These are phyloP conservation scores for Triplophysa tibetana DNA, from an alignment of 2,113 vertebrate genomes.

Conservation along the genomic window DNA sequence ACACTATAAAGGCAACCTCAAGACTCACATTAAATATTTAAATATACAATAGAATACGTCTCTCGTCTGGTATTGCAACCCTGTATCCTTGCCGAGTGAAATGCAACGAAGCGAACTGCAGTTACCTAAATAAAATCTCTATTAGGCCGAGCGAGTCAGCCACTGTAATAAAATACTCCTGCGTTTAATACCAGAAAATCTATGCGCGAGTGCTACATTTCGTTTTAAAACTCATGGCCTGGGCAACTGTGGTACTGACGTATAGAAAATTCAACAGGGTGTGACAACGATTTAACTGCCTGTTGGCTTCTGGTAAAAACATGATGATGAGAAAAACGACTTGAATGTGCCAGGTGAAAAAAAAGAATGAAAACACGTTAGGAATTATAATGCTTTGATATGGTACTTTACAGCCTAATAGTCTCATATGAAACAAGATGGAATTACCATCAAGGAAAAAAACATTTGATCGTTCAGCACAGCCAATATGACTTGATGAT, in stretches of 20 bases:
- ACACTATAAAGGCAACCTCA: slow-evolving; percentile 51
- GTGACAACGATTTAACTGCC: not conserved
- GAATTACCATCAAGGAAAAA: not conserved
- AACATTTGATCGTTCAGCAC: not conserved
- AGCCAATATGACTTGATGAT: not conserved
- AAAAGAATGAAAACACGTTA: not conserved
- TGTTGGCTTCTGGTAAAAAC: not conserved
- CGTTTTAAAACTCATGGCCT: slow-evolving; percentile 31
- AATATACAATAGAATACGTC: slow-evolving; percentile 70
- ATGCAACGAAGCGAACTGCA: slow-evolving; percentile 54
- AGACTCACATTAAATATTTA: slow-evolving; percentile 61
- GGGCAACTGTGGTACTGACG: not conserved
- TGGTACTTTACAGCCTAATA: slow-evolving; percentile 30
- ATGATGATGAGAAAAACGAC: not conserved
- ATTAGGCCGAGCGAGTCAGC: slow-evolving; percentile 57
- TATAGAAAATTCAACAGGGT: not conserved
- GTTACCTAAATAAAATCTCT: slow-evolving; percentile 74
- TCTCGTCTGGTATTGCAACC: slow-evolving; percentile 64
- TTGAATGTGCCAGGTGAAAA: not conserved
- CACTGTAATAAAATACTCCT: slow-evolving; percentile 65
- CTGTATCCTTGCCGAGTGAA: slow-evolving; percentile 63
- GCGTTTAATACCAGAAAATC: slow-evolving; percentile 52
- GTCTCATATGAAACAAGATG: slow-evolving; percentile 12
- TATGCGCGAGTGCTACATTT: slow-evolving; percentile 29
- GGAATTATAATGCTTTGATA: not conserved